Evolutionary conservation across 2,113 vertebrate genomes (phyloP).

Genomic region (Todiramphus chloris): DNA sequence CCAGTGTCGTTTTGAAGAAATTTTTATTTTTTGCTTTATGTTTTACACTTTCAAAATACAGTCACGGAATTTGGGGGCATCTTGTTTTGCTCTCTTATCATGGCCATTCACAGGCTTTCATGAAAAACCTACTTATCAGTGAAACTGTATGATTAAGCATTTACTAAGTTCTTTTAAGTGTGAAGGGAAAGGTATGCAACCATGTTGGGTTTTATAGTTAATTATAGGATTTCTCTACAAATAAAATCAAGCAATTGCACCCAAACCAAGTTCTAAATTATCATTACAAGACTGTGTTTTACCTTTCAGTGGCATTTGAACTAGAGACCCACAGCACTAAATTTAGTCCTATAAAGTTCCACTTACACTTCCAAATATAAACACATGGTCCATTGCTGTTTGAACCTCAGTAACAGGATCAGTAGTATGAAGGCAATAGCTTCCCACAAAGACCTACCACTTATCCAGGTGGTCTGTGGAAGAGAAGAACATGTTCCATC

Average conservation of each 20-base stretch:
- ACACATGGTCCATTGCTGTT: fast-evolving
- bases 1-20: background rate
- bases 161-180: background rate
- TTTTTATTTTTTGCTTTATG: background rate
- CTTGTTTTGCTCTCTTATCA: background rate
- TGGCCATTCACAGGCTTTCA: background rate
- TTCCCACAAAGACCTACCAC: background rate
- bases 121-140: background rate
- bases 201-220: background rate
- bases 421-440: background rate
- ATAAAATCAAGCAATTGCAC: background rate
- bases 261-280: background rate
- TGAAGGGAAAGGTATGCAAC: background rate
- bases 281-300: background rate
- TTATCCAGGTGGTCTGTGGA: background rate
- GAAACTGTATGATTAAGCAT: background rate
- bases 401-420: background rate
- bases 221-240: background rate
- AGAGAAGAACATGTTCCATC: background rate
- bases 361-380: background rate
- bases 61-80: background rate
- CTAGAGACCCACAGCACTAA: background rate
- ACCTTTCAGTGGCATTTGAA: background rate
- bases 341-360: background rate
- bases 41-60: background rate